Percentiles rank a stretch among this genome's conserved stretches.
Evolutionary conservation across 2,797 vertebrate species (phyloP).

Genomic region (Percopsis omiscomaycus): DNA sequence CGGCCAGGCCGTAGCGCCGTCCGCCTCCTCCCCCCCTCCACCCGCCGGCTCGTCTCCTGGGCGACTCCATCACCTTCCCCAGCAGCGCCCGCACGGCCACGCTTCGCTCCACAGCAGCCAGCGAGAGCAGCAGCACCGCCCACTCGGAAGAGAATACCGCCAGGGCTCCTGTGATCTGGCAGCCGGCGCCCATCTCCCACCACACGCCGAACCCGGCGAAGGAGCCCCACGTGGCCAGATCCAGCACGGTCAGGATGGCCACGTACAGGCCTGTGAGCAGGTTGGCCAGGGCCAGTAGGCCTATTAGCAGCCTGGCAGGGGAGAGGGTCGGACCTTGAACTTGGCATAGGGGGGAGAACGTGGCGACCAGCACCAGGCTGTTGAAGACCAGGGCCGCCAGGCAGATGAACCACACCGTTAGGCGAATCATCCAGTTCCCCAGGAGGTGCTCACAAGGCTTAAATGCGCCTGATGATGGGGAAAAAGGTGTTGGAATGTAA

Average conservation of each 20-base stretch:
- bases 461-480: slow-evolving; percentile 85
- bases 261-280: slow-evolving; percentile 92
- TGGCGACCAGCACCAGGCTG: slow-evolving; percentile 86
- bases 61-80: slow-evolving; percentile 75
- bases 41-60: slow-evolving; percentile 58
- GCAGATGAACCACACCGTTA: slow-evolving; percentile 99
- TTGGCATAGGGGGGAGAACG: slow-evolving; percentile 79
- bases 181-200: slow-evolving; percentile 95
- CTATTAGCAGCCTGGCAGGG: slow-evolving; percentile 86
- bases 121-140: slow-evolving; percentile 85
- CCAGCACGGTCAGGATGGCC: slow-evolving; percentile 86
- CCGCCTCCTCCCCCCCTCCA: slow-evolving; percentile 67
- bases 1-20: slow-evolving; percentile 77
- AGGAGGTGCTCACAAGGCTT: slow-evolving; percentile 96
- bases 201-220: slow-evolving; percentile 93
- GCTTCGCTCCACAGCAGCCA: slow-evolving; percentile 91
- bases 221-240: slow-evolving; percentile 90
- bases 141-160: slow-evolving; percentile 95
- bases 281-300: slow-evolving; percentile 90
- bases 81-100: slow-evolving; percentile 85
- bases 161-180: slow-evolving; percentile 86
- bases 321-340: slow-evolving; percentile 60
- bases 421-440: slow-evolving; percentile 98
- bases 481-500: not conserved
- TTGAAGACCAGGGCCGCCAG: slow-evolving; percentile 92